These are phyloP conservation scores for Odontamblyopus rebecca DNA, from an alignment of 2,797 vertebrate genomes.

Conservation along the genomic window DNA sequence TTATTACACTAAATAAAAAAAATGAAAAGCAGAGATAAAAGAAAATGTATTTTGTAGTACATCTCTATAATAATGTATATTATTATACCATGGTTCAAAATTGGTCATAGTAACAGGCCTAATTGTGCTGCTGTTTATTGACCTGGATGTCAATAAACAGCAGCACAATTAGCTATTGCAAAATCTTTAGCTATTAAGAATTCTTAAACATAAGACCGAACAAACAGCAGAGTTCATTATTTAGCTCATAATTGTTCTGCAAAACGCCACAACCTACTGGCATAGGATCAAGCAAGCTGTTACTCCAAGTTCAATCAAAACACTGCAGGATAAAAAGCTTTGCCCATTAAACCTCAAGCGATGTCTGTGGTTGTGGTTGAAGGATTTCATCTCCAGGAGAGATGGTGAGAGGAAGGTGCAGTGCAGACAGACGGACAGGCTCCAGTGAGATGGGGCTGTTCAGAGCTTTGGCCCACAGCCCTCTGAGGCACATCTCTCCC, in stretches of 20 bases:
- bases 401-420: conserved; percentile 31
- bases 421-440: conserved; percentile 57
- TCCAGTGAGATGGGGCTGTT: conserved; percentile 50
- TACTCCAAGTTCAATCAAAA: conserved; percentile 33
- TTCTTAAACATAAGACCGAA: too few species aligned
- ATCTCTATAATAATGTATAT: too few species aligned
- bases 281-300: conserved; percentile 22
- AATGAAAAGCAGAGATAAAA: too few species aligned
- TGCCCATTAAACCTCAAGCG: conserved; percentile 38
- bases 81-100: too few species aligned
- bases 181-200: too few species aligned
- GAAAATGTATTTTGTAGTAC: too few species aligned
- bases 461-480: conserved; percentile 49
- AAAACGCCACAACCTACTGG: conserved; percentile 6
- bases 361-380: conserved; percentile 49
- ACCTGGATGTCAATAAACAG: too few species aligned
- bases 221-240: too few species aligned
- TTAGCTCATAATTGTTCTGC: background rate
- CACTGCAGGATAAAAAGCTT: conserved; percentile 14
- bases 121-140: too few species aligned
- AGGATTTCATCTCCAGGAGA: conserved; percentile 40
- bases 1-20: too few species aligned
- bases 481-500: conserved; percentile 31
- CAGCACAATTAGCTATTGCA: too few species aligned
- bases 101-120: too few species aligned